Conservation (phyloP, 2,797 vertebrate genomes). For the Clarias pachynema region DNA sequence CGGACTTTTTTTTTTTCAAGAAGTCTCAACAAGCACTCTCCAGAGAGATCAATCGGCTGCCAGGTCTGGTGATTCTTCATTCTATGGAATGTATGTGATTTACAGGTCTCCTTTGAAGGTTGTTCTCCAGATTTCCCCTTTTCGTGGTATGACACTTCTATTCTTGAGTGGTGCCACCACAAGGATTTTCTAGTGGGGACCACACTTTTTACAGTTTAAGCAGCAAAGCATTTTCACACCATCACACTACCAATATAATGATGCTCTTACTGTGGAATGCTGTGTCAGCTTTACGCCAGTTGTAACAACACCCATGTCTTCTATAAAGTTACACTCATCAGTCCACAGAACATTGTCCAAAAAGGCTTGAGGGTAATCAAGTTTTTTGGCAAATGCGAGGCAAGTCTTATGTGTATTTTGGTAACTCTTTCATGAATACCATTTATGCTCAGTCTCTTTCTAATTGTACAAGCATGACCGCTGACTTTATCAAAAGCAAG, state of each 20-base stretch:
- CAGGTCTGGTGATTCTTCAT: too few relatives aligned
- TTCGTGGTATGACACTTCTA: too few relatives aligned
- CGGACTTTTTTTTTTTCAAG: too few relatives aligned
- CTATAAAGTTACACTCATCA: not conserved
- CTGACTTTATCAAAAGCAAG: not conserved
- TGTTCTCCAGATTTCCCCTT: too few relatives aligned
- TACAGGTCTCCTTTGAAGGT: too few relatives aligned
- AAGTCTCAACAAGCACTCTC: too few relatives aligned
- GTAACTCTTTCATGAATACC: too few relatives aligned
- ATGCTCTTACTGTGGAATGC: not conserved
- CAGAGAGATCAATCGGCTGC: too few relatives aligned
- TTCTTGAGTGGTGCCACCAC: too few relatives aligned
- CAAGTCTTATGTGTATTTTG: not conserved
- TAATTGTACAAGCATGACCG: not conserved
- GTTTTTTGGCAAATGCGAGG: not conserved
- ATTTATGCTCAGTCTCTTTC: not conserved
- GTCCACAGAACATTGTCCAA: not conserved
- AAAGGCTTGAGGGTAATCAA: not conserved
- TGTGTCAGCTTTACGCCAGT: not conserved
- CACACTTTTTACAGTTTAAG: not conserved
- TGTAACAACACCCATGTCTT: not conserved
- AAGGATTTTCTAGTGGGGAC: not conserved
- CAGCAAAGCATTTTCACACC: too few relatives aligned
- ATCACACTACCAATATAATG: not conserved
- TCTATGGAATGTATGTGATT: too few relatives aligned